Evolutionary conservation across 1,140 invertebrate genomes (phyloP), one percentile per base, ranked within the genome.

Genomic region (Sinonovacula constricta): DNA sequence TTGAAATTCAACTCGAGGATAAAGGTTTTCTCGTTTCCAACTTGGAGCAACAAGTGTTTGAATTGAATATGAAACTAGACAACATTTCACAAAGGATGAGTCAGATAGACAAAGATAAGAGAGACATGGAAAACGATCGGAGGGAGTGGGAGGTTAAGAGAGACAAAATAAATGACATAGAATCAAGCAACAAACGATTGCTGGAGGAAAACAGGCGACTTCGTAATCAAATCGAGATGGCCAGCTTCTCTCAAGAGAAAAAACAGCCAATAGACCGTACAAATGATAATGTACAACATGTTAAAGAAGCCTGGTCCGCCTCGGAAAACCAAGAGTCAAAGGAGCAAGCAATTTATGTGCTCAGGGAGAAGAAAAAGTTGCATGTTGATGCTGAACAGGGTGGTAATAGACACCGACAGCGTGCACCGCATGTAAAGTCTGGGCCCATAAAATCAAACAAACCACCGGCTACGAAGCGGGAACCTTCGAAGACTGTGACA

Each of bases 171-270:
- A 70, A 81, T 5, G 83, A 84, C 31, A 79, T 84, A 53, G 83
- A 84, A 51, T 54, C 81, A 49, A 80, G 77, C 63, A 77, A 81
- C 69, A 81, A 76, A 63, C 59, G 81, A 51, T 36, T 84, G 26
- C 60, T 75, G 12, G 81, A 84, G 10, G 83, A 84, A 81, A 84
- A 82, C 62, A 77, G 74, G n/a, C 34, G 49, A 53, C 54, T 84
- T 15, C 60, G 70, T 14, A 62, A 68, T 39, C 62, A 69, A n/a
- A 33, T 80, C 31, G 79, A 78, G 49, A 53, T 78, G 56, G n/a
- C 34, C 22, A 78, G 36, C n/a, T 36, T 45, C 14, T 14, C n/a
- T 10, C 60, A 59, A 7, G 34, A 53, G 51, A n/a, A 56, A 30
- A 49, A 57, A n/a, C 14, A 53, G 56, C 31, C 67, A 33, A 22